Conservation (phyloP, 2,113 vertebrate species). For the Illadopsis cleaveri region DNA sequence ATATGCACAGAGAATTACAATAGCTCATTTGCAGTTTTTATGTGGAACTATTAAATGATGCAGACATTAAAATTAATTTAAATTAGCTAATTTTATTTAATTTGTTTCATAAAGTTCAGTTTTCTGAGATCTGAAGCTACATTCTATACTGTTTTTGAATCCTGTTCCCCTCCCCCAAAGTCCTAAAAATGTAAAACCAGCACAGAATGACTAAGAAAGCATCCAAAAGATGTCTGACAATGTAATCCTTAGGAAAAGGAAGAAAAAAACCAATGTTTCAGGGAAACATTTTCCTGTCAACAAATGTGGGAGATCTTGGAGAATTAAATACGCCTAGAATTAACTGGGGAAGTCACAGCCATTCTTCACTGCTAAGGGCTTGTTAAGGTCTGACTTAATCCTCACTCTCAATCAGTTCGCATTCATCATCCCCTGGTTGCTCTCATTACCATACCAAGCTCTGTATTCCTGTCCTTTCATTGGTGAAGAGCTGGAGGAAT, state of each 20-base stretch:
- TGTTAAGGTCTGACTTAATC: slow-evolving; percentile 36
- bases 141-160: not conserved
- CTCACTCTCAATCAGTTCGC: slow-evolving; percentile 32
- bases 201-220: not conserved
- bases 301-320: not conserved
- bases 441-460: slow-evolving; percentile 55
- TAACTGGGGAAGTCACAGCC: not conserved
- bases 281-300: not conserved
- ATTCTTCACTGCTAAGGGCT: slow-evolving; percentile 4
- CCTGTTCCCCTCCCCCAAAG: not conserved
- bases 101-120: not conserved
- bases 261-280: not conserved
- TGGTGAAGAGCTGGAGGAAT: slow-evolving; percentile 44
- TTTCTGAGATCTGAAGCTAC: not conserved
- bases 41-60: not conserved
- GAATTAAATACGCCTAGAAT: not conserved
- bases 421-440: not conserved
- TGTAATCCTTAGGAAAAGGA: not conserved
- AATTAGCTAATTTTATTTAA: not conserved
- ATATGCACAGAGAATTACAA: not conserved
- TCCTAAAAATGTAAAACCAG: not conserved
- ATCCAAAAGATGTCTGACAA: not conserved
- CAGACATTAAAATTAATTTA: not conserved
- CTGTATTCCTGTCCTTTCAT: slow-evolving; percentile 5
- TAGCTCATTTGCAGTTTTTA: not conserved